A percentile compares a stretch with the other conserved stretches of the same genome.
Conservation (phyloP, 2,797 vertebrate genomes). For the Pipistrellus pipistrellus region DNA sequence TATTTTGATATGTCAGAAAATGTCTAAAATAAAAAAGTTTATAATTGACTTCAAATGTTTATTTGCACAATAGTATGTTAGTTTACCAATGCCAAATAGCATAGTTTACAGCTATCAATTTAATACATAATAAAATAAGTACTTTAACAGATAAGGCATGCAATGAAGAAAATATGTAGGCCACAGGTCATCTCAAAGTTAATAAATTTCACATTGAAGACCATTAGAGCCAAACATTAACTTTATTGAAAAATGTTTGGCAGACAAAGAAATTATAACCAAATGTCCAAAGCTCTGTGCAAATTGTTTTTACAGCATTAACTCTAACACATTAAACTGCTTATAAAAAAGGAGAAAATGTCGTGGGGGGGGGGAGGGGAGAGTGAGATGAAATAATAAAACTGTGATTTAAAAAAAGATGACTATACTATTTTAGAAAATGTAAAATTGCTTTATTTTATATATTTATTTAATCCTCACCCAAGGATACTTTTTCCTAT, state of each 20-base stretch:
- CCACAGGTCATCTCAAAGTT: constrained; percentile 70
- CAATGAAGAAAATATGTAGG: constrained; percentile 74
- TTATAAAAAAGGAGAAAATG: constrained; percentile 24
- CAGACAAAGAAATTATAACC: constrained; percentile 80
- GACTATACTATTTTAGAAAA: constrained; percentile 61
- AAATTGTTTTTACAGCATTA: constrained; percentile 48
- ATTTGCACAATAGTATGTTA: constrained; percentile 37
- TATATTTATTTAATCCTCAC: too few relatives aligned
- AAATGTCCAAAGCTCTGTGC: constrained; percentile 70
- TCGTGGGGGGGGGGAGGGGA: neutral
- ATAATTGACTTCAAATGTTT: constrained; percentile 8
- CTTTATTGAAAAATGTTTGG: constrained; percentile 79
- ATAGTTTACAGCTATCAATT: constrained; percentile 67
- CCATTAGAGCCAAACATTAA: constrained; percentile 68
- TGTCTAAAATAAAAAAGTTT: constrained; percentile 39
- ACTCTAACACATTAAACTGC: constrained; percentile 28
- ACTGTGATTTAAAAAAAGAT: constrained; percentile 12
- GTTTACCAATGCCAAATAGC: constrained; percentile 58
- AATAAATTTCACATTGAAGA: constrained; percentile 75
- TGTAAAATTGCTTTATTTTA: neutral
- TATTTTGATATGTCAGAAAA: constrained; percentile 30
- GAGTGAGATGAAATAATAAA: constrained; percentile 1
- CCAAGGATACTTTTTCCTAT: too few relatives aligned
- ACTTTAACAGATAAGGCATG: constrained; percentile 64
- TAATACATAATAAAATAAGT: constrained; percentile 73